Percentiles rank a stretch among this genome's conserved stretches.
Conservation (phyloP, 2,888 invertebrate species). For the Hoplodrina blanda region DNA sequence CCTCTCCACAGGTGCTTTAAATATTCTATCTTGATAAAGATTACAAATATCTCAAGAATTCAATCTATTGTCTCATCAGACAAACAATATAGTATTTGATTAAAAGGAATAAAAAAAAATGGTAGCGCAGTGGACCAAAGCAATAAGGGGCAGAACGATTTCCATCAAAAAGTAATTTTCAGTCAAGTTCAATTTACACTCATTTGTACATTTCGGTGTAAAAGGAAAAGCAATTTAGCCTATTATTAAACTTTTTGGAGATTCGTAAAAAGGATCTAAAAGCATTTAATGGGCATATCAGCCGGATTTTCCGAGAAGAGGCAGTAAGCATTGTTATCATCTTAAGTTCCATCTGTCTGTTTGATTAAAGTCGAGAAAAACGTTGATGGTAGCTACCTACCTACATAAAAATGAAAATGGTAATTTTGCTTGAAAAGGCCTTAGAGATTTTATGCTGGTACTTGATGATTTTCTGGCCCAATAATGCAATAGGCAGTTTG, state of each 20-base stretch:
- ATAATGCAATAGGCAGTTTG: not conserved
- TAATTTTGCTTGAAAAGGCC: constrained; percentile 12
- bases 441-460: constrained; percentile 6
- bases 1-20: no score
- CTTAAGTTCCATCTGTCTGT: constrained; percentile 21
- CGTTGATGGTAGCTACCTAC: not conserved
- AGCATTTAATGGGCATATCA: constrained; percentile 22
- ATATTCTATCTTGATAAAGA: no score
- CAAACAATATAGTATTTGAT: not conserved
- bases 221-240: constrained; percentile 42
- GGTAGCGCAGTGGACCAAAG: not conserved
- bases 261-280: constrained; percentile 29
- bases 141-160: constrained; percentile 11
- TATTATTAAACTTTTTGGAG: constrained; percentile 43
- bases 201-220: constrained; percentile 27
- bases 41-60: not conserved
- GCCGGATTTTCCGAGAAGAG: constrained; percentile 5
- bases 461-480: not conserved
- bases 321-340: constrained; percentile 28
- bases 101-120: not conserved
- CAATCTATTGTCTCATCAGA: not conserved
- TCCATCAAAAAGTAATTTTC: constrained; percentile 13
- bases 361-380: constrained; percentile 31
- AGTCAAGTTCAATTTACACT: constrained; percentile 20
- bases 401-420: constrained; percentile 31